Evolutionary conservation across 2,113 vertebrate species (phyloP).

Genomic region (Calonectris borealis): DNA sequence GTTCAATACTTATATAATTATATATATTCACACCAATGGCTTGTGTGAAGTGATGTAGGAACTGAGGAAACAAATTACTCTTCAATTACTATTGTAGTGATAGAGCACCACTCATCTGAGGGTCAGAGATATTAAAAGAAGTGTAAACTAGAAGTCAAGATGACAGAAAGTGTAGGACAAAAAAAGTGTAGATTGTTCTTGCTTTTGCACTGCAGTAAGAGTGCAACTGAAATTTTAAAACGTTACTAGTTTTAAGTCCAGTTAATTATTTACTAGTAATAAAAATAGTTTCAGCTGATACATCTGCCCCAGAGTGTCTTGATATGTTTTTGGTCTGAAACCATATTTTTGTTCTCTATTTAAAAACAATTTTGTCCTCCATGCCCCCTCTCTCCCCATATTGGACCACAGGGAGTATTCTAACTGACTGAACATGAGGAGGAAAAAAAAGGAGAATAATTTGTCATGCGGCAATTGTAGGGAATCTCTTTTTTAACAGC

Average conservation of each 20-base stretch:
- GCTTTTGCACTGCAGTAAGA: not conserved
- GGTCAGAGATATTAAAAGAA: not conserved
- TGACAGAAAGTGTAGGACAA: not conserved
- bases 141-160: not conserved
- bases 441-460: not conserved
- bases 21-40: not conserved
- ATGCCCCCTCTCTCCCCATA: too few species aligned
- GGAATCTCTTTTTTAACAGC: not conserved
- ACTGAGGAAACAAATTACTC: not conserved
- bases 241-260: not conserved
- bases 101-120: not conserved
- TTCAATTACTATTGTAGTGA: not conserved
- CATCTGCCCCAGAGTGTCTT: not conserved
- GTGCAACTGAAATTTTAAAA: not conserved
- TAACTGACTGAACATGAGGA: not conserved
- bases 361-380: not conserved
- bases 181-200: not conserved
- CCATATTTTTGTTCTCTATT: not conserved
- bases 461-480: not conserved
- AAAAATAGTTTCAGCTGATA: not conserved
- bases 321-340: not conserved
- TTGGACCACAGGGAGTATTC: not conserved
- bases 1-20: not conserved
- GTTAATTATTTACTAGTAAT: not conserved
- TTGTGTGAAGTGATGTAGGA: not conserved